Evolutionary conservation across 1,140 invertebrate genomes (phyloP).

Genomic region (Dolichoris vasculosae): DNA sequence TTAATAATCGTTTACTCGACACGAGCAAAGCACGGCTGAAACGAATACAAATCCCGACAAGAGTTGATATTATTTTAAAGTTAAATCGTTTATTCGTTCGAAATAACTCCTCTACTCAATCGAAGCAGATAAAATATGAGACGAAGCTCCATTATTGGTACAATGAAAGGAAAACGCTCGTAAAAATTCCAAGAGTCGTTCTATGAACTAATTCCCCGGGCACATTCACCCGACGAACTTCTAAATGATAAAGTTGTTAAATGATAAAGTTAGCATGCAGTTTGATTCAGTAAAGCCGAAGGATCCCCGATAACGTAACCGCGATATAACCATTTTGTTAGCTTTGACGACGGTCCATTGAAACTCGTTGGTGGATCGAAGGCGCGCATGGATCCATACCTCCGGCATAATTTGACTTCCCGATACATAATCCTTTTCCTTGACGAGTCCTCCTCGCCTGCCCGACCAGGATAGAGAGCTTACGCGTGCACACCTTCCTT

Average conservation of each 20-base stretch:
- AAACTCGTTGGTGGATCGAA: not conserved
- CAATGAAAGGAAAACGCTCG: not conserved
- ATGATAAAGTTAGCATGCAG: slow-evolving; percentile 6
- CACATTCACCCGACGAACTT: not conserved
- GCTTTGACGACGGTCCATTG: not conserved
- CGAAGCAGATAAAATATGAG: not conserved
- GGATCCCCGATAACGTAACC: not conserved
- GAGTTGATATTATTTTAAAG: not conserved
- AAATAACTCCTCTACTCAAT: not conserved
- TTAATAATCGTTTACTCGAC: not conserved
- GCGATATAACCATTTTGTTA: slow-evolving; percentile 17
- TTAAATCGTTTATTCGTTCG: not conserved
- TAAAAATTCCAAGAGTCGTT: not conserved
- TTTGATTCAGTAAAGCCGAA: not conserved
- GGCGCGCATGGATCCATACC: not conserved
- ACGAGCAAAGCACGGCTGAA: not conserved
- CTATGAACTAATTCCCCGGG: not conserved
- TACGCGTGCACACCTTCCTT: slow-evolving; percentile 9
- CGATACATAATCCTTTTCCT: not conserved
- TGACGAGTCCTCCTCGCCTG: not conserved
- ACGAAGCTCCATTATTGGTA: not conserved
- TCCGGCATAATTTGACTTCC: slow-evolving; percentile 27
- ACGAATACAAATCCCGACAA: not conserved
- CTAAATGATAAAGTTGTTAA: slow-evolving; percentile 20
- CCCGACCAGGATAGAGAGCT: not conserved